Percentiles rank a stretch among this genome's conserved stretches.
Evolutionary conservation across 2,888 invertebrate genomes (phyloP).

Genomic region (Ctena decussata): DNA sequence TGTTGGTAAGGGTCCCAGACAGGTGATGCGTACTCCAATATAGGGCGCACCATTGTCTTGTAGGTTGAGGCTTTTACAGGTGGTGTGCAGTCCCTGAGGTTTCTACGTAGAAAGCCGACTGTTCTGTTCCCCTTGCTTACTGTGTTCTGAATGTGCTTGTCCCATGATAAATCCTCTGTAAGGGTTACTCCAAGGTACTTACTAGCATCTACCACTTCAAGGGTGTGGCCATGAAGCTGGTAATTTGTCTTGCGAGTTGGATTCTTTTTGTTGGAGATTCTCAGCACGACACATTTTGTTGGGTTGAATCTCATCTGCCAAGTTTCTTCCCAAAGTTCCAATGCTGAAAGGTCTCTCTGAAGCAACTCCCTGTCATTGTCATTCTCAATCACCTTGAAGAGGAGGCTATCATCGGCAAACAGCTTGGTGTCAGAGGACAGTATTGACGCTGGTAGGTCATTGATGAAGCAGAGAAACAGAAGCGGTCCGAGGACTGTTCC

Average conservation of each 20-base stretch:
- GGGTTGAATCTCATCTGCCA: conserved; percentile 10
- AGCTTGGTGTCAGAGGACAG: neutral
- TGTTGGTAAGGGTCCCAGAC: neutral
- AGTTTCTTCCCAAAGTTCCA: neutral
- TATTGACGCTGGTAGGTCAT: conserved; percentile 2
- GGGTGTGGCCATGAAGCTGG: neutral
- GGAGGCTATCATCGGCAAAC: neutral
- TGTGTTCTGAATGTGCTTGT: neutral
- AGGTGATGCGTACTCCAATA: neutral
- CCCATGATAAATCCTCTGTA: neutral
- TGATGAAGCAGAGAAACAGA: neutral
- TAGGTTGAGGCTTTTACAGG: neutral
- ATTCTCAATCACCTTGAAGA: neutral
- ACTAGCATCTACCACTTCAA: neutral
- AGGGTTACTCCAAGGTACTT: neutral
- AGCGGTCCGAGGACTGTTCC: neutral
- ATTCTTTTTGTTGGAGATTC: neutral
- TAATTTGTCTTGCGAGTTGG: neutral
- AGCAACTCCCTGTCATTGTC: neutral
- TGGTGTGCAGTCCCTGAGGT: neutral
- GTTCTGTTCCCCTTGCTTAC: neutral
- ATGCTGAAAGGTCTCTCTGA: neutral
- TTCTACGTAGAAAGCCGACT: neutral
- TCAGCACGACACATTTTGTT: neutral
- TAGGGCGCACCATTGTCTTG: neutral